Conservation (phyloP, 2,113 vertebrate genomes). For the Oplegnathus fasciatus region DNA sequence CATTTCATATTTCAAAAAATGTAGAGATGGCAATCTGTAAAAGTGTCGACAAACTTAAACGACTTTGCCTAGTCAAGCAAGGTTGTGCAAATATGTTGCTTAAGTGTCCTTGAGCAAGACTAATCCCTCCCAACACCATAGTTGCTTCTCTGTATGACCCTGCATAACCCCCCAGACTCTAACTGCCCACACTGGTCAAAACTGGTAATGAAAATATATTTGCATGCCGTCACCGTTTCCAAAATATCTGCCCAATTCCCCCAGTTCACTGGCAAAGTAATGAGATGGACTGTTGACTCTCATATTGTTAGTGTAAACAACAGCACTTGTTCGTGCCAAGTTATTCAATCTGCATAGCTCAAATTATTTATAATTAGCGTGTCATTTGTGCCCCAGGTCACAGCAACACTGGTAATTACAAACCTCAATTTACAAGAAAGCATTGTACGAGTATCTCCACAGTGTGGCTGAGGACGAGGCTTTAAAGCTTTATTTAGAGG, state of each 20-base stretch:
- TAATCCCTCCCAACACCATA: not conserved
- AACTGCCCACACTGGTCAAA: not conserved
- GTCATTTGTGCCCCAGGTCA: constrained; percentile 65
- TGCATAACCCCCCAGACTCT: not conserved
- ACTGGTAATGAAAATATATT: constrained; percentile 20
- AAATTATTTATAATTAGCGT: constrained; percentile 73
- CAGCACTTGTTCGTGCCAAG: constrained; percentile 51
- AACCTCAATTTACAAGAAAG: constrained; percentile 48
- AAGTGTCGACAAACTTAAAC: not conserved
- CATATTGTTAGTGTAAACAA: constrained; percentile 53
- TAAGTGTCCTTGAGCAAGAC: constrained; percentile 4
- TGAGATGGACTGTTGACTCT: constrained; percentile 48
- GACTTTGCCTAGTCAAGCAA: not conserved
- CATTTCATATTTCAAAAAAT: not conserved
- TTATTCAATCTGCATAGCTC: constrained; percentile 48
- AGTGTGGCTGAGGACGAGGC: not conserved
- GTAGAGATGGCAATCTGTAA: not conserved
- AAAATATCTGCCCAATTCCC: constrained; percentile 4
- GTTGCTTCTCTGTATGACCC: not conserved
- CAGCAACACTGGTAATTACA: constrained; percentile 59
- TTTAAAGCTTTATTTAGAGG: not conserved
- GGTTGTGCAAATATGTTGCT: not conserved
- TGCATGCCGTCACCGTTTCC: not conserved
- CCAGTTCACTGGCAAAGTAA: constrained; percentile 1
- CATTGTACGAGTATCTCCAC: constrained; percentile 1